phyloP scores from a whole-genome alignment of 2,113 vertebrate genomes.

The Lucifuga dentata region DNA sequence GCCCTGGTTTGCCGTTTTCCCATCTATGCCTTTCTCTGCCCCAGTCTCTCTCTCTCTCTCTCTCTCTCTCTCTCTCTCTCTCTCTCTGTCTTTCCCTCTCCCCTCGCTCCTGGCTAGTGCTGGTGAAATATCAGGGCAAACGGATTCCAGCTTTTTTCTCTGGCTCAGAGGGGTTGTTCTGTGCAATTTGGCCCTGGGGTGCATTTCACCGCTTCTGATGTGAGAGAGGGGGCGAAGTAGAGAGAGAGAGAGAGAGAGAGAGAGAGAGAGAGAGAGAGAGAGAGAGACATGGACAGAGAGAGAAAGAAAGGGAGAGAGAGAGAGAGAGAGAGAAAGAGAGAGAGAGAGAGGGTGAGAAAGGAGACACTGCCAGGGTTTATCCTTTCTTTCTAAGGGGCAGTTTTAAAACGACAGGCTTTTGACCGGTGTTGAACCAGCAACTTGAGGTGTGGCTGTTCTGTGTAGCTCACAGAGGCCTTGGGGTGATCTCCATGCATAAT shows the following conservation, averaged over 20 bases:
- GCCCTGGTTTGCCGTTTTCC: conserved; percentile 76
- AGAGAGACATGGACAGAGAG: conserved; percentile 53
- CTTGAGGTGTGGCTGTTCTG: conserved; percentile 48
- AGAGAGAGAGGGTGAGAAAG: conserved; percentile 51
- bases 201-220: conserved; percentile 84
- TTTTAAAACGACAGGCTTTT: conserved; percentile 56
- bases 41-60: conserved; percentile 67
- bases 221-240: conserved; percentile 74
- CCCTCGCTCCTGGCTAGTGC: conserved; percentile 82
- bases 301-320: conserved; percentile 57
- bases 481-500: conserved; percentile 72
- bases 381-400: conserved; percentile 61
- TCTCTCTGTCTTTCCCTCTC: conserved; percentile 71
- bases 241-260: conserved; percentile 47
- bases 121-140: conserved; percentile 87
- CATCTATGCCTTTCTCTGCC: conserved; percentile 77
- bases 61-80: conserved; percentile 53
- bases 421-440: conserved; percentile 63
- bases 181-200: conserved; percentile 88
- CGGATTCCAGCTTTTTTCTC: conserved; percentile 85
- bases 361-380: conserved; percentile 63
- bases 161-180: conserved; percentile 86
- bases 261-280: conserved; percentile 22
- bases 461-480: conserved; percentile 64
- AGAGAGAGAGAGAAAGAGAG: conserved; percentile 34